Conservation (phyloP, 2,888 invertebrate genomes). For the Mesoligia furuncula region DNA sequence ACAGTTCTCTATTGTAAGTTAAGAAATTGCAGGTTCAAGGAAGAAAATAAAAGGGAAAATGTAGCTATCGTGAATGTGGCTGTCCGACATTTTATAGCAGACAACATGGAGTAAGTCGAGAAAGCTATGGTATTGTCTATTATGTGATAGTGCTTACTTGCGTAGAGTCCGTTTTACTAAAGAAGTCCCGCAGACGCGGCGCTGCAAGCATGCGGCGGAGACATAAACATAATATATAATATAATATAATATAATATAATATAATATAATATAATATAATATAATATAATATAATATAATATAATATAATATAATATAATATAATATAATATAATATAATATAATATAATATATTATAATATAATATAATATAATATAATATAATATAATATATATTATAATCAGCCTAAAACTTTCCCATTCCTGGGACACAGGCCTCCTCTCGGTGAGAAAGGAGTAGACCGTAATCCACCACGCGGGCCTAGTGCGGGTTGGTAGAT, state of each 20-base stretch:
- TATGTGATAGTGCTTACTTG: not conserved
- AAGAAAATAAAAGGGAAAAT: constrained; percentile 6
- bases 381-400: too few species aligned
- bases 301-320: too few species aligned
- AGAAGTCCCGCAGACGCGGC: not conserved
- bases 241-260: too few species aligned
- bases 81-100: constrained; percentile 6
- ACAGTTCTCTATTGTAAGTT: not conserved
- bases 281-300: too few species aligned
- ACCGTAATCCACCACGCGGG: too few species aligned
- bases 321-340: too few species aligned
- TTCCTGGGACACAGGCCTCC: not conserved
- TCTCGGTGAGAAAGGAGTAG: too few species aligned
- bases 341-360: too few species aligned
- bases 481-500: too few species aligned
- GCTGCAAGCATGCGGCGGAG: not conserved
- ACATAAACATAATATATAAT: not conserved
- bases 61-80: not conserved
- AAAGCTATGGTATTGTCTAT: constrained; percentile 3
- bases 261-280: too few species aligned
- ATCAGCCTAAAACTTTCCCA: not conserved
- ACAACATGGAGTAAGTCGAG: not conserved
- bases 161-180: not conserved
- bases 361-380: too few species aligned
- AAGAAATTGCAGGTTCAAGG: constrained; percentile 14